phyloP scores from a whole-genome alignment of 2,797 vertebrate genomes.

The Rhynchonycteris naso region DNA sequence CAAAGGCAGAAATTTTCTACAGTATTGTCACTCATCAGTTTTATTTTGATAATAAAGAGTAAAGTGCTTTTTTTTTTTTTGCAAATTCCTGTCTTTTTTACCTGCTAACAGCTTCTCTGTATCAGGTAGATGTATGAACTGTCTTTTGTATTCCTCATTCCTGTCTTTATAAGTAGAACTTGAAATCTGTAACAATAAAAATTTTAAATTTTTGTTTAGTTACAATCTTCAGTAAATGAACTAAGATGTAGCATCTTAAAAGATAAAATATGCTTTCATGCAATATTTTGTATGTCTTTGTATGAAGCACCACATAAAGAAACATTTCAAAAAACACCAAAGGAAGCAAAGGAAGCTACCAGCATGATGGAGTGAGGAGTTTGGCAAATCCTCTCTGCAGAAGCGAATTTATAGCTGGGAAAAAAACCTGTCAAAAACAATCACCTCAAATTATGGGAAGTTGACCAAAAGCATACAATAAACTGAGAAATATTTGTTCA shows the following conservation, averaged over 20 bases:
- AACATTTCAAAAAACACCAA: conserved; percentile 40
- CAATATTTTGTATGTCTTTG: conserved; percentile 32
- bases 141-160: conserved; percentile 93
- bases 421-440: not conserved
- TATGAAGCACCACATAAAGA: conserved; percentile 17
- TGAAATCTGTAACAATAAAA: conserved; percentile 87
- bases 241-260: not conserved
- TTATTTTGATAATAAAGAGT: conserved; percentile 40
- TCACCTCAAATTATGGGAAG: not conserved
- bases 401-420: conserved; percentile 1
- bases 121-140: conserved; percentile 93
- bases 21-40: not conserved
- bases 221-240: conserved; percentile 15
- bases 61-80: not conserved
- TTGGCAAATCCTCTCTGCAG: conserved; percentile 7
- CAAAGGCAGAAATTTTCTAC: not conserved
- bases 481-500: not conserved
- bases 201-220: conserved; percentile 47
- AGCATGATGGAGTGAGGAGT: not conserved
- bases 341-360: not conserved
- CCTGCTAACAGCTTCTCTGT: conserved; percentile 93
- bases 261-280: conserved; percentile 30
- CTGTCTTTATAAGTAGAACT: conserved; percentile 93
- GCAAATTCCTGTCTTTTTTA: conserved; percentile 83
- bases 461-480: not conserved